Base-by-base conservation (phyloP, 1,140 invertebrate genomes). In the Nephotettix cincticeps region DNA sequence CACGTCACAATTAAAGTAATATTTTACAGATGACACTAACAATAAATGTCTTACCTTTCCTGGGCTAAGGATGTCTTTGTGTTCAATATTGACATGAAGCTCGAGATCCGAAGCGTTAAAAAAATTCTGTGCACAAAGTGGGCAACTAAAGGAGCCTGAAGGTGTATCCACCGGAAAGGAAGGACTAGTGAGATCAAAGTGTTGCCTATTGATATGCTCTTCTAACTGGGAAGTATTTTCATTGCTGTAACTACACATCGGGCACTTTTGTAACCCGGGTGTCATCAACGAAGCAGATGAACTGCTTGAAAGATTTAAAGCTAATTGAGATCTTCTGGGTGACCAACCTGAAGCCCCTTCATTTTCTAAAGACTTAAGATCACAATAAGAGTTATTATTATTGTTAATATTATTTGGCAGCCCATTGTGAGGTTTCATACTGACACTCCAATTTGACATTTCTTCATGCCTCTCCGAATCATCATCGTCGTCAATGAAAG, bases 41-140 rank as follows among this genome's bases (percentile, higher is more conserved):
- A 40, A 14, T 19, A 65, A 25, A 27, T 43, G 43, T 67, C 65
- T 71, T 73, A 78, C 77, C 74, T 75, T 75, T 32, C 73, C 73
- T 51, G 86, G 86, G 76, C 89, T 91, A 4, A 91, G 81, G 73
- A 91, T 87, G 80, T 91, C 89, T 77, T 86, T 85, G 79, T 95
- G 93, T 77, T 93, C 91, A 25, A 93, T 89, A 80, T 94, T 94
- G 0, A 95, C 92, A 79, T 95, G 93, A 11, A 93, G 78, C 80
- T 94, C 91, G 27, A 95, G 84, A 78, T 93, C 91, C n/a, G 89
- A 87, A 11, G 87, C 87, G 71, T 89, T 88, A 23, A 86, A 83
- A 80, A 93, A 94, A 43, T 87, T 87, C 73, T 86, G 86, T 72
- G 89, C 82, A 79, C 92, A 92, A 30, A 93, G 84, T 0, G 91